A percentile compares a stretch with the other conserved stretches of the same genome.
phyloP scores from a whole-genome alignment of 2,888 invertebrate genomes.

The Nipponacmea schrenckii region DNA sequence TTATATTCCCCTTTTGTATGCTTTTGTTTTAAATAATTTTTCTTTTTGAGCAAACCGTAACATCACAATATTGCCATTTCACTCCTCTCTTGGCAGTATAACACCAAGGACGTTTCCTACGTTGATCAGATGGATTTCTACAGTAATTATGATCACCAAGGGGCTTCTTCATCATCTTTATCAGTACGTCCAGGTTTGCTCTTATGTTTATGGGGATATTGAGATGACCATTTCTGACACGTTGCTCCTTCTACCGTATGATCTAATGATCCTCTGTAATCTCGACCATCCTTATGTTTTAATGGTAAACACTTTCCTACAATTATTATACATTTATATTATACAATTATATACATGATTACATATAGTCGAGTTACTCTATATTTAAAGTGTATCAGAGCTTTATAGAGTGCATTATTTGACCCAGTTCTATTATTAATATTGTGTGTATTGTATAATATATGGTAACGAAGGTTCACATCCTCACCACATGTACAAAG shows the following conservation, averaged over 20 bases:
- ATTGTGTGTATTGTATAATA: too few species aligned
- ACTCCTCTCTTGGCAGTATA: slow-evolving; percentile 59
- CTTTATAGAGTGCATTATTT: too few species aligned
- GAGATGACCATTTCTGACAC: slow-evolving; percentile 61
- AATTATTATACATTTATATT: slow-evolving; percentile 14
- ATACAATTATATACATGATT: not conserved
- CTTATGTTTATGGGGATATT: slow-evolving; percentile 57
- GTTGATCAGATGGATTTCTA: slow-evolving; percentile 69
- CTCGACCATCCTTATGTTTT: slow-evolving; percentile 64
- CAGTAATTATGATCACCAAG: slow-evolving; percentile 71
- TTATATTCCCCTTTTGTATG: not conserved
- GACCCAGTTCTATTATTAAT: too few species aligned
- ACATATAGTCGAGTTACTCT: too few species aligned
- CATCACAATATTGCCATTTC: slow-evolving; percentile 62
- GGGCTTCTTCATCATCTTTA: slow-evolving; percentile 27
- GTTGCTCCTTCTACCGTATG: slow-evolving; percentile 53
- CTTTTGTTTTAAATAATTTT: slow-evolving; percentile 7
- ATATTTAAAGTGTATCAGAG: too few species aligned
- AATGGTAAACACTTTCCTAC: slow-evolving; percentile 59
- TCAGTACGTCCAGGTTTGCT: slow-evolving; percentile 30
- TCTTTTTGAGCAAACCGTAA: slow-evolving; percentile 44
- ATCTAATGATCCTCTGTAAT: slow-evolving; percentile 71
- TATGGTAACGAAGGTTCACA: too few species aligned
- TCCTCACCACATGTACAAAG: too few species aligned
- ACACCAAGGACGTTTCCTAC: slow-evolving; percentile 72